Evolutionary conservation across 2,888 invertebrate genomes (phyloP), one percentile per base, ranked within the genome.

Genomic region (Nomada fucata): DNA sequence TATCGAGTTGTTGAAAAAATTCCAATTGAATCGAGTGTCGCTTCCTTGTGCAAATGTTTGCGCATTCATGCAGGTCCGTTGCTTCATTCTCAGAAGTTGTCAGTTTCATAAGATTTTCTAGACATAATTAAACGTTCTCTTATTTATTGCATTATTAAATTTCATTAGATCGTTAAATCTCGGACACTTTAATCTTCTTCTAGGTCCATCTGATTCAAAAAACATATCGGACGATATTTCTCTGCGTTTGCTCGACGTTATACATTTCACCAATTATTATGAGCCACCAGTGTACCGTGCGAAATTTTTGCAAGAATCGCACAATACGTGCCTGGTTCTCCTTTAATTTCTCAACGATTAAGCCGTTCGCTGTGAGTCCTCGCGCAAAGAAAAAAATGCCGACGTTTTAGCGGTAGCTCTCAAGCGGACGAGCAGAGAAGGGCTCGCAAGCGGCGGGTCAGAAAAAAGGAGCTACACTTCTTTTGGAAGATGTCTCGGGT

Each of bases 401-500:
- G 47, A 63, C 55, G 57, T 71, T 64, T 72, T 15, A 60, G 57
- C 44, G 65, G n/a, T n/a, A 36, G 26, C 72, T 15, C 63, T 57
- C 36, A 15, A 47, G 23, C 13, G 55, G 36, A 44, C 18, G 18
- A 36, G 44, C 47, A 26, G 55, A 53, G 61, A 70, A 50, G 18
- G 52, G 47, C 26, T 29, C 61, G 64, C 42, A 29, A 76, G 68
- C 55, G 29, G 60, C 23, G 63, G 18, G 20, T 3, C 29, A 13
- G 29, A 71, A 69, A 69, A 79, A 78, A 79, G 64, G 50, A 77
- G 69, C 53, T 78, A 69, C 47, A 11, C 82, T 82, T 71, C 69
- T 78, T 83, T 60, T 71, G 64, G 47, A 42, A 42, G 57, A 68
- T 50, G 78, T 73, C 74, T 71, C 77, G 69, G 71, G 74, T 71